Evolutionary conservation across 2,888 invertebrate genomes (phyloP), one percentile per base, ranked within the genome.

Genomic region (Stenotaenia linearis): DNA sequence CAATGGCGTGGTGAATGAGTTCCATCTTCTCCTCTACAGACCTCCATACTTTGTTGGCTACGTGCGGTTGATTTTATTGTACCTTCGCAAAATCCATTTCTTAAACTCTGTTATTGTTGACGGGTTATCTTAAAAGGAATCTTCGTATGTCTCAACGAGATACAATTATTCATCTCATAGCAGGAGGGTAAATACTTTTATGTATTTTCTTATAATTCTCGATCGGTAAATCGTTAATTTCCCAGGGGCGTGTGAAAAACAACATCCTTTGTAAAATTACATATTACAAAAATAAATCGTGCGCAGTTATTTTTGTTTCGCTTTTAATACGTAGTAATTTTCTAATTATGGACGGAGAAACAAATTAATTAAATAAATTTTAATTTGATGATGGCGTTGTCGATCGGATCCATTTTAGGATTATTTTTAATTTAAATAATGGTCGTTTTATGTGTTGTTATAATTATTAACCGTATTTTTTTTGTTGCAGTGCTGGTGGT

Each of bases 111-210:
- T 37, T 7, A 69, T 69, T 69, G 25, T 69, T 69, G 28, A 21
- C 18, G 23, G 75, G 7, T 15, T 18, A 23, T 7, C 23, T 18
- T 18, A 56, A 15, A 18, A 56, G 56, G 10, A 12, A 21, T n/a
- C 25, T 78, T 78, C 80, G 78, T 81, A 86, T 86, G 86, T 84
- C 85, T 83, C 85, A 85, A 82, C 83, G 84, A 79, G 95, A 96
- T 89, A 94, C 95, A 83, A 90, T 96, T 84, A 95, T 96, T 88
- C 96, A 97, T 89, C 91, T 97, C 85, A 89, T 96, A 85, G 96
- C 96, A 87, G 97, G 97, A 90, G 96, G 96, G 97, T 97, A 90
- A 91, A 95, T 91, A 83, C 83, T 69, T 81, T 80, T 79, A 74
- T 79, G 40, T 80, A 18, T 69, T 32, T 75, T 40, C 12, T 75